These are phyloP conservation scores for Grapholita molesta DNA, from an alignment of 1,140 invertebrate species.

Conservation along the genomic window DNA sequence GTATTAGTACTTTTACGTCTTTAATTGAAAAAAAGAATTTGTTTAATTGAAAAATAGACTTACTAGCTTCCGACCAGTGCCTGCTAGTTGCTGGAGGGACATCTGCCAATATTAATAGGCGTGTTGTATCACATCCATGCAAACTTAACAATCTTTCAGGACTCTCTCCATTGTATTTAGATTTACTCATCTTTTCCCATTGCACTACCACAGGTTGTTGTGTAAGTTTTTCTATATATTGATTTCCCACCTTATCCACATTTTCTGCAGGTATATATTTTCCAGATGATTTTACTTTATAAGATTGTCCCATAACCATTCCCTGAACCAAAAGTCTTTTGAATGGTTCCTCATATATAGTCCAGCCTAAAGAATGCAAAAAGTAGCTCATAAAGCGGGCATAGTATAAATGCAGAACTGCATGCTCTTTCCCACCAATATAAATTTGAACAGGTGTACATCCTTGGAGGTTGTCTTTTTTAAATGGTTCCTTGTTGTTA, in stretches of 20 bases:
- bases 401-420: constrained; percentile 97
- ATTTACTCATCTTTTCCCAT: constrained; percentile 99
- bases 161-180: constrained; percentile 97
- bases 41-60: constrained; percentile 38
- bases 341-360: constrained; percentile 92
- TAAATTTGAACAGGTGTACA: constrained; percentile 96
- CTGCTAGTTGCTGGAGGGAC: constrained; percentile 90
- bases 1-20: too few species aligned
- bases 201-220: constrained; percentile 82
- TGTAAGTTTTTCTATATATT: constrained; percentile 81
- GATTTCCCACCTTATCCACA: constrained; percentile 81
- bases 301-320: constrained; percentile 95
- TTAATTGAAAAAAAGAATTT: too few species aligned
- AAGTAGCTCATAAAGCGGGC: constrained; percentile 97
- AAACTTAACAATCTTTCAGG: constrained; percentile 89
- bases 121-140: constrained; percentile 93
- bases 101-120: constrained; percentile 91
- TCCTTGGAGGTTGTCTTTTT: constrained; percentile 79
- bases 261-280: constrained; percentile 88
- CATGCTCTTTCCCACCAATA: constrained; percentile 98
- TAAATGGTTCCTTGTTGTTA: constrained; percentile 87
- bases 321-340: constrained; percentile 94
- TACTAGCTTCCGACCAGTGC: constrained; percentile 91
- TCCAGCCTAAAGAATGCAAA: constrained; percentile 86
- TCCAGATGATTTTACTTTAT: constrained; percentile 85